These are phyloP conservation scores for Bradypodion pumilum DNA, from an alignment of 2,797 vertebrate species.

Conservation along the genomic window DNA sequence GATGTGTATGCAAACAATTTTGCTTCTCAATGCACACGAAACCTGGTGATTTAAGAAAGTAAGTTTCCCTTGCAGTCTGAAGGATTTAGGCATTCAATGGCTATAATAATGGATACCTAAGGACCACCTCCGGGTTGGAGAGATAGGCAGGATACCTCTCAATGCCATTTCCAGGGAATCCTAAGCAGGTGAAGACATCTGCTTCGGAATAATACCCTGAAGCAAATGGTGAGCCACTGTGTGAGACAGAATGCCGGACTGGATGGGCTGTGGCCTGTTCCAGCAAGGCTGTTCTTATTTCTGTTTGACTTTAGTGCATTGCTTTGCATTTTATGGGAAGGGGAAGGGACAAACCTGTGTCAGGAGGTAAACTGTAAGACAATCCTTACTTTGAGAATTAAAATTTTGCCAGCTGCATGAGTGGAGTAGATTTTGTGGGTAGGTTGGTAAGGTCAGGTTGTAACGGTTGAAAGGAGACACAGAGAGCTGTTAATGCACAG, in stretches of 20 bases:
- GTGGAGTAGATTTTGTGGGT: background rate
- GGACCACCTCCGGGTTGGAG: too few relatives aligned
- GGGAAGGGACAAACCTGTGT: background rate
- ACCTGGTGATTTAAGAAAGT: background rate
- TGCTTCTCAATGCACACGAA: background rate
- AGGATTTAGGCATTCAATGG: background rate
- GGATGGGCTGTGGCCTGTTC: too few relatives aligned
- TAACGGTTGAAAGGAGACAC: constrained; percentile 8
- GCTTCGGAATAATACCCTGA: too few relatives aligned
- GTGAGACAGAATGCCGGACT: too few relatives aligned
- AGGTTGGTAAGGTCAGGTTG: background rate
- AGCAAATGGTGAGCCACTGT: too few relatives aligned
- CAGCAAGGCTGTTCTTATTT: too few relatives aligned
- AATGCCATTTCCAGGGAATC: too few relatives aligned
- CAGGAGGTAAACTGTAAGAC: background rate
- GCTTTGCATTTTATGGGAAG: constrained; percentile 4
- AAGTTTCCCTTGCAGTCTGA: background rate
- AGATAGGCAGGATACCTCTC: too few relatives aligned
- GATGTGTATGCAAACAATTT: background rate
- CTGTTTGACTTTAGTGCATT: background rate
- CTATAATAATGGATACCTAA: too few relatives aligned
- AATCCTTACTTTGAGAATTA: constrained; percentile 18
- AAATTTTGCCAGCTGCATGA: background rate
- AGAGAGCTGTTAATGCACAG: constrained; percentile 45
- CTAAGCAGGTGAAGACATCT: too few relatives aligned